phyloP scores from a whole-genome alignment of 2,113 vertebrate genomes.

The Sterrhoptilus dennistouni region DNA sequence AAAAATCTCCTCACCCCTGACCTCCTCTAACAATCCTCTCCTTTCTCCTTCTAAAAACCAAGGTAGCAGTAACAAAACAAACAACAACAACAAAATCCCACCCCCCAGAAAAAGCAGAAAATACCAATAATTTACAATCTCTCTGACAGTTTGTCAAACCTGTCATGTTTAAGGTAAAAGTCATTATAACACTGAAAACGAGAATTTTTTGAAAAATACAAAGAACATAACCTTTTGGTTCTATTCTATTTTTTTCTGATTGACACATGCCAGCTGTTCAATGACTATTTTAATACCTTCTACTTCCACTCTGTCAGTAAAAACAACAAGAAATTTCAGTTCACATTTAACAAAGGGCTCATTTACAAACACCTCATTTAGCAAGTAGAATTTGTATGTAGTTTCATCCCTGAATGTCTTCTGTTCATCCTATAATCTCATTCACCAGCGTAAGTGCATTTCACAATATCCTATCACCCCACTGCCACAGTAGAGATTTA shows the following conservation, averaged over 20 bases:
- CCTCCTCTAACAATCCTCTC: neutral
- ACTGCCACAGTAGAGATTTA: neutral
- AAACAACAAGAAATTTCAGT: neutral
- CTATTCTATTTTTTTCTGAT: neutral
- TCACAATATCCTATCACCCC: neutral
- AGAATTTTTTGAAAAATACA: neutral
- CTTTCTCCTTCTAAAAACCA: neutral
- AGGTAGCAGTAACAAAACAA: neutral
- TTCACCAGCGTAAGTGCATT: neutral
- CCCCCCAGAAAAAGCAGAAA: fast-evolving
- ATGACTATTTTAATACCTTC: neutral
- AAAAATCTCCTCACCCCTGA: neutral
- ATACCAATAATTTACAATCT: neutral
- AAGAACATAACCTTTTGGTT: neutral
- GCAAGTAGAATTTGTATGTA: neutral
- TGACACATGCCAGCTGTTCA: neutral
- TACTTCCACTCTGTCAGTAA: neutral
- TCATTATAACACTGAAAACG: neutral
- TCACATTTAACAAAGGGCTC: neutral
- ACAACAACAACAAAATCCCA: neutral
- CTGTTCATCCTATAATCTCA: neutral
- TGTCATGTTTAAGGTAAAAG: neutral
- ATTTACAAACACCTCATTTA: neutral
- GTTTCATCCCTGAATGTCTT: neutral
- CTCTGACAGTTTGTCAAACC: neutral